Evolutionary conservation across 1,140 invertebrate species (phyloP), one percentile per base, ranked within the genome.

Genomic region (Diprion similis): DNA sequence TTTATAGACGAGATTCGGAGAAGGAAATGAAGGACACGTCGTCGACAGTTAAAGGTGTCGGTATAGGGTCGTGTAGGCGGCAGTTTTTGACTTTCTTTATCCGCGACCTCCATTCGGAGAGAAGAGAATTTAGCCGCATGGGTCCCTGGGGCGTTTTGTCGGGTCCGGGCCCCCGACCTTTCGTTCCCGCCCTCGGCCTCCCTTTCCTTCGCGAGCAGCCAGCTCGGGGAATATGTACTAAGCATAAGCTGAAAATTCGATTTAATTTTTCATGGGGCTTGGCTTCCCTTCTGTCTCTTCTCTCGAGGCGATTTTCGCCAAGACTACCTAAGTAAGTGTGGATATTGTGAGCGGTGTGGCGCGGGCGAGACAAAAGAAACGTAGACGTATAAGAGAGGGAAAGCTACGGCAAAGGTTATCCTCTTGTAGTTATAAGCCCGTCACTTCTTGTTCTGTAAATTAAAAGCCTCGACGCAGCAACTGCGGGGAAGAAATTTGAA

Each of bases 181-280:
- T 37, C 24, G 2, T 37, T 11, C 51, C 51, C 51, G 11, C 2
- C 24, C 24, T 59, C 51, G 51, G 51, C 9, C 51, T 59, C 51
- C 51, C 51, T 37, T 37, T 17, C 51, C 51, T 59, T 8, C 51
- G 51, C 51, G 24, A 6, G 6, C 24, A 37, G 24, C 24, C 51
- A 17, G 51, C 8, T 59, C 4, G 24, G 51, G 51, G 51, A 59
- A 59, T 59, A 59, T 59, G 51, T 59, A 59, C 51, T 17, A 17
- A 59, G 9, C 51, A 59, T 59, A 59, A 59, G 51, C 51, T 59
- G 51, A 59, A 59, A 59, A 59, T 59, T 59, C 9, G 51, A 59
- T 59, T 59, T 59, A 59, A 59, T 59, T 59, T 59, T 59, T 59
- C 51, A 59, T 9, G 51, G 51, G 51, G 24, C 24, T 37, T 3